These are phyloP conservation scores for Melospiza georgiana DNA, from an alignment of 2,113 vertebrate genomes.

Conservation along the genomic window DNA sequence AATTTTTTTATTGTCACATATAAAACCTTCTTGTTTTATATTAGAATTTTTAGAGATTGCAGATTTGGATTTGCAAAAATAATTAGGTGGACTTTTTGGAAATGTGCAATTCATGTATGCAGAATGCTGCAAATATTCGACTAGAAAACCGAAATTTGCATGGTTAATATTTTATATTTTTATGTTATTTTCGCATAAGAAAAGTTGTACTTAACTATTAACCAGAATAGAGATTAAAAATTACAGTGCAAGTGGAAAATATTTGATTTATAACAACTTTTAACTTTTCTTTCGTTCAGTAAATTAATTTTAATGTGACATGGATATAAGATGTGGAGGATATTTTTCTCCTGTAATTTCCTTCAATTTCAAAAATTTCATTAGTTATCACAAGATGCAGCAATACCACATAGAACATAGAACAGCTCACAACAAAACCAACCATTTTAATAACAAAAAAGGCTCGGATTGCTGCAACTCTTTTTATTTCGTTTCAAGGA, in stretches of 20 bases:
- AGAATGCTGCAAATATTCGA: neutral
- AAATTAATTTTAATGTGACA: neutral
- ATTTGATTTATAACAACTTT: neutral
- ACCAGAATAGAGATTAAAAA: neutral
- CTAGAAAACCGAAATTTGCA: neutral
- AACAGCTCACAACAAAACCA: neutral
- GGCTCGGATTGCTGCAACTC: neutral
- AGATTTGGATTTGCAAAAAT: neutral
- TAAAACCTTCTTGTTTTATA: neutral
- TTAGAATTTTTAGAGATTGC: neutral
- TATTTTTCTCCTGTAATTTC: neutral
- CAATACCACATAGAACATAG: neutral
- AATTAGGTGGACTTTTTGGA: neutral
- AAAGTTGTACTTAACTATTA: neutral
- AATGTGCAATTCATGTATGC: neutral
- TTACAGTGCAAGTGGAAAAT: neutral
- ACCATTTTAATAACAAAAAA: neutral
- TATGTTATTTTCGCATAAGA: neutral
- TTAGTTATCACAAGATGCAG: neutral
- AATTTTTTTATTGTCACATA: neutral
- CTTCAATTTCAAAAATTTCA: neutral
- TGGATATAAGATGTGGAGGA: neutral
- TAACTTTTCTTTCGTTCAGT: neutral
- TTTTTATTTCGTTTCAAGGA: neutral
- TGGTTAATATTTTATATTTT: neutral